Evolutionary conservation across 2,888 invertebrate genomes (phyloP).

Genomic region (Helleia helle): DNA sequence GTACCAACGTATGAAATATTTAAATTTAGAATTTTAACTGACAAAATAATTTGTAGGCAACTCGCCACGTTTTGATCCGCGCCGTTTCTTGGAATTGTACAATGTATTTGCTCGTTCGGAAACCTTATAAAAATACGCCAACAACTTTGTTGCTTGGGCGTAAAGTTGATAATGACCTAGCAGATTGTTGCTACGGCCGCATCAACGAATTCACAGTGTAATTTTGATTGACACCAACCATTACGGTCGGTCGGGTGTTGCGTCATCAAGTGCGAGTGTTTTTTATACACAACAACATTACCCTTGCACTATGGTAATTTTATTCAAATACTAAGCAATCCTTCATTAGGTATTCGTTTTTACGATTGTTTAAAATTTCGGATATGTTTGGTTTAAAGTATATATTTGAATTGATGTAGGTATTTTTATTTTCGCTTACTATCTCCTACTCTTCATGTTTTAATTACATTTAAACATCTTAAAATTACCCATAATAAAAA

Average conservation of each 20-base stretch:
- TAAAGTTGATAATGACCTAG: conserved; percentile 34
- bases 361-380: too few relatives aligned
- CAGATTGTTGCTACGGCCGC: conserved; percentile 32
- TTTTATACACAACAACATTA: conserved; percentile 24
- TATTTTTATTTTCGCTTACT: too few relatives aligned
- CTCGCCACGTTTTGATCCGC: conserved; percentile 42
- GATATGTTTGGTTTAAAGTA: too few relatives aligned
- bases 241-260: conserved; percentile 64
- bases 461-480: too few relatives aligned
- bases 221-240: conserved; percentile 73
- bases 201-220: conserved; percentile 56
- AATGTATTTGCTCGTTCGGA: conserved; percentile 26
- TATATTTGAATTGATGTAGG: too few relatives aligned
- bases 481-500: too few relatives aligned
- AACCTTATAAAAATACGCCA: conserved; percentile 8
- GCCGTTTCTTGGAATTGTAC: conserved; percentile 49
- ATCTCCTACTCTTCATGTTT: too few relatives aligned
- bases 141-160: conserved; percentile 14
- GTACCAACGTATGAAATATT: too few relatives aligned
- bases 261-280: conserved; percentile 55
- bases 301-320: conserved; percentile 20
- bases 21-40: conserved; percentile 15
- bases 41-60: conserved; percentile 39
- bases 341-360: too few relatives aligned
- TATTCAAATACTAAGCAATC: conserved; percentile 17